Conservation (phyloP, 1,140 invertebrate species). For the Antheraea mylitta region DNA sequence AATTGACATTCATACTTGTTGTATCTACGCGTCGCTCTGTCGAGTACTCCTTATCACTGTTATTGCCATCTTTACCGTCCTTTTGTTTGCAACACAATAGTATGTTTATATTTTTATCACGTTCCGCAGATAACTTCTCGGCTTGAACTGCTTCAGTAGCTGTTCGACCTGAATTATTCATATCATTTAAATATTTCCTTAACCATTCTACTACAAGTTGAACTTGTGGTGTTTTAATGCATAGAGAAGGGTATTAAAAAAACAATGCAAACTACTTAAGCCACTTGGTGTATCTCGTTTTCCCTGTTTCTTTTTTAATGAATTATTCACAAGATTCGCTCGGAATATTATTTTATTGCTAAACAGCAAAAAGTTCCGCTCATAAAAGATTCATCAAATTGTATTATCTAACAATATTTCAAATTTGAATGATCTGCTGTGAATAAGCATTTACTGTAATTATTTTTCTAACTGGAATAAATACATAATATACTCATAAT, state of each 20-base stretch:
- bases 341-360: too few species aligned
- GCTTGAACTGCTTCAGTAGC: conserved; percentile 1
- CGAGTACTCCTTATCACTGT: conserved; percentile 3
- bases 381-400: too few species aligned
- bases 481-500: too few species aligned
- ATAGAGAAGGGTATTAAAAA: background rate
- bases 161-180: background rate
- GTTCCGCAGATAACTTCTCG: conserved; percentile 2
- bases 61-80: conserved; percentile 13
- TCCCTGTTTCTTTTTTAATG: background rate
- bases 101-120: conserved; percentile 11
- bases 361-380: too few species aligned
- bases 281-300: background rate
- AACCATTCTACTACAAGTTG: background rate
- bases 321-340: background rate
- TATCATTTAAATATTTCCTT: background rate
- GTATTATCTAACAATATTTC: too few species aligned
- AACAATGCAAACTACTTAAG: background rate
- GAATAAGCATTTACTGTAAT: too few species aligned
- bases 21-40: conserved; percentile 5
- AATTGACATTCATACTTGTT: conserved; percentile 50
- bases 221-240: background rate
- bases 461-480: too few species aligned
- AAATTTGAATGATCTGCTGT: too few species aligned
- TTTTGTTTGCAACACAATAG: conserved; percentile 13